Conservation (phyloP, 2,797 vertebrate species). For the Loriculus beryllinus region DNA sequence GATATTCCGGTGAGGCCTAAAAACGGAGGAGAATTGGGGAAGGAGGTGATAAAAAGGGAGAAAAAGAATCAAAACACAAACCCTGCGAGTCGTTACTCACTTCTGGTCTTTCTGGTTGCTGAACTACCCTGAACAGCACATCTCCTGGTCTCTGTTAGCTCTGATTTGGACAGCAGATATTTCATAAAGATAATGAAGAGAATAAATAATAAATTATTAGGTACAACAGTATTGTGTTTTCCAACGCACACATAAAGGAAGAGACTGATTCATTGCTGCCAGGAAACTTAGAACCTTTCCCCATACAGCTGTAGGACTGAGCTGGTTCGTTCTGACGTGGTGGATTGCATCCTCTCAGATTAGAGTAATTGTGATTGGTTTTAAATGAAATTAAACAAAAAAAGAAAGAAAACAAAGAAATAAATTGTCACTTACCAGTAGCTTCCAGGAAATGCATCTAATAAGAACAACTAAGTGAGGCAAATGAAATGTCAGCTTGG, state of each 20-base stretch:
- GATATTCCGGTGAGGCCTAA: conserved; percentile 7
- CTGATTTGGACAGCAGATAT: conserved; percentile 38
- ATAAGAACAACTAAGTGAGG: background rate
- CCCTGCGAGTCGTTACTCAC: background rate
- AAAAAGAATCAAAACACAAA: background rate
- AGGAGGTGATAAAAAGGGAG: background rate
- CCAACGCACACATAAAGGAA: background rate
- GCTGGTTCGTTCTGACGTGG: background rate
- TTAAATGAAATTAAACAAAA: background rate
- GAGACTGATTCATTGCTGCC: background rate
- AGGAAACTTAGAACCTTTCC: background rate
- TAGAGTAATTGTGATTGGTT: background rate
- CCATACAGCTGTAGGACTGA: background rate
- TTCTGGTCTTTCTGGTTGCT: background rate
- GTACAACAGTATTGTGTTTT: background rate
- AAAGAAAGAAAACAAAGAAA: background rate
- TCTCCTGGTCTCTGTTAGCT: background rate
- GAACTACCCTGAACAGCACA: background rate
- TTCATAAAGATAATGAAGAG: conserved; percentile 51
- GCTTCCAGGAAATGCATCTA: conserved; percentile 5
- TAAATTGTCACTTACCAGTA: background rate
- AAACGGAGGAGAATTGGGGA: background rate
- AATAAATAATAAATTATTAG: conserved; percentile 53
- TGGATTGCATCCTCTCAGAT: background rate
- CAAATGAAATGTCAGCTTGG: background rate